These are phyloP conservation scores for Gallinago undulata DNA, from an alignment of 2,113 vertebrate species.

Conservation along the genomic window DNA sequence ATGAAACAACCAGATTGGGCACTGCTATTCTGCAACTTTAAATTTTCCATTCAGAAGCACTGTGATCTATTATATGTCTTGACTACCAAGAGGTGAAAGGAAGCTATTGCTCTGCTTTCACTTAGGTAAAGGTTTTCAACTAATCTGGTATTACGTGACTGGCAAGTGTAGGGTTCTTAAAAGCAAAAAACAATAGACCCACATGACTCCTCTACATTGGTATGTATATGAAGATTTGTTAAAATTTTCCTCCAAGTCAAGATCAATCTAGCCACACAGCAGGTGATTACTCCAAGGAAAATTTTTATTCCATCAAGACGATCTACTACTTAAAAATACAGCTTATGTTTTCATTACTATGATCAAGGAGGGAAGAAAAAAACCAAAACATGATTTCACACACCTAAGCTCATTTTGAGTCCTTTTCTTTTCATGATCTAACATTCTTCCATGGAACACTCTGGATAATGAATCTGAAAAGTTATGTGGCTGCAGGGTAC, in stretches of 20 bases:
- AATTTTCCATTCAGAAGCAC: not conserved
- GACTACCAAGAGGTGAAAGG: not conserved
- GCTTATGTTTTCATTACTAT: not conserved
- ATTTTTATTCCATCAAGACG: not conserved
- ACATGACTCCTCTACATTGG: rapidly evolving
- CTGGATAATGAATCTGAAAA: not conserved
- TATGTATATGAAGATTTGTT: not conserved
- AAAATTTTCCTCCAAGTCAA: not conserved
- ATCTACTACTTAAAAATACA: not conserved
- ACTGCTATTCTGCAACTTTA: not conserved
- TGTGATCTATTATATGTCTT: not conserved
- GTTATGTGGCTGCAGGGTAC: not conserved
- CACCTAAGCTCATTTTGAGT: not conserved
- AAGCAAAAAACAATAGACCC: not conserved
- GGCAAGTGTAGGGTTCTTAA: not conserved
- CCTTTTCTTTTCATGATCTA: not conserved
- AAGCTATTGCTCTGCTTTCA: not conserved
- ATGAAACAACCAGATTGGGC: not conserved
- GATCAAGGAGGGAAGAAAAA: not conserved
- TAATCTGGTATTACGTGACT: not conserved
- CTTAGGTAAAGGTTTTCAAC: not conserved
- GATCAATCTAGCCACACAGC: not conserved
- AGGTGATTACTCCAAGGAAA: not conserved
- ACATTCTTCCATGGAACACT: not conserved
- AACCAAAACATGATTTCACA: not conserved